A percentile compares a stretch with the other conserved stretches of the same genome.
Conservation (phyloP, 2,888 invertebrate species). For the Strigamia transsilvanica region DNA sequence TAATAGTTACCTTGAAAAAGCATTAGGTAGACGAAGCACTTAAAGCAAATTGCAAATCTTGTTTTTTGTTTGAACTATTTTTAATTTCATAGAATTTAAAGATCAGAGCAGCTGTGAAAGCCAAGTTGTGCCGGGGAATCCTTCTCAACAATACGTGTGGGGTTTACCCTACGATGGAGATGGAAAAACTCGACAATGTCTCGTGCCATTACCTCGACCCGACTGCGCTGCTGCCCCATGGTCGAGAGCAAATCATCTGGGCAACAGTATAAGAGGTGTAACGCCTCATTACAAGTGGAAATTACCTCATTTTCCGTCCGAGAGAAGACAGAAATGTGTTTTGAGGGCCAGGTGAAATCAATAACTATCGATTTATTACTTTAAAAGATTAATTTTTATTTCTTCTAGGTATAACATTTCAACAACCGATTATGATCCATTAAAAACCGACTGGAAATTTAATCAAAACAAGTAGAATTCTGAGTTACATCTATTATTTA, state of each 20-base stretch:
- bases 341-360: slow-evolving; percentile 61
- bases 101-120: slow-evolving; percentile 59
- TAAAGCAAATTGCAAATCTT: background rate
- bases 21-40: slow-evolving; percentile 58
- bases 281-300: slow-evolving; percentile 62
- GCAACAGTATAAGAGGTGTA: slow-evolving; percentile 61
- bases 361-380: background rate
- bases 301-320: slow-evolving; percentile 64
- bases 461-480: slow-evolving; percentile 10
- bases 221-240: slow-evolving; percentile 62
- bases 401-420: slow-evolving; percentile 44
- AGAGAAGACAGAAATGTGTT: slow-evolving; percentile 61
- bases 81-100: slow-evolving; percentile 58
- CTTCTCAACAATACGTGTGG: slow-evolving; percentile 61
- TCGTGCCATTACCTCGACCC: slow-evolving; percentile 61
- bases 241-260: slow-evolving; percentile 65
- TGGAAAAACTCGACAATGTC: slow-evolving; percentile 59
- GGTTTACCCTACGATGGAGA: slow-evolving; percentile 61
- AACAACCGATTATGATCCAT: slow-evolving; percentile 23
- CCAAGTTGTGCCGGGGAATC: slow-evolving; percentile 54
- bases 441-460: background rate
- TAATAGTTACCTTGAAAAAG: slow-evolving; percentile 63
- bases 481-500: no score
- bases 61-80: background rate
- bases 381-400: background rate